phyloP scores from a whole-genome alignment of 2,797 vertebrate species.

The Phrynocephalus forsythii region DNA sequence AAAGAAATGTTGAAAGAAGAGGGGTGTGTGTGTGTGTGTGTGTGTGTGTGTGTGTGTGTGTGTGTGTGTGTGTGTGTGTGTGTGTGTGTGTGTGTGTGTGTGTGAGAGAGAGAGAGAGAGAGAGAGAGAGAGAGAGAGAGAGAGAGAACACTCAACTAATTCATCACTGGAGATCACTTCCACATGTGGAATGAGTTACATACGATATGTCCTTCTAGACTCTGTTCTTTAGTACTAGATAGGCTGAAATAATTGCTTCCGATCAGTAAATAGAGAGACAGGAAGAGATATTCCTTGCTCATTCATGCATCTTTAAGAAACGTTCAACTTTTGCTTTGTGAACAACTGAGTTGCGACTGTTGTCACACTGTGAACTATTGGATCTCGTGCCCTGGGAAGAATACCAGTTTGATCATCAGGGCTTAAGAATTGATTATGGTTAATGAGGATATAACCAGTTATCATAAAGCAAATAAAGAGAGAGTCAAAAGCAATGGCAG shows the following conservation, averaged over 20 bases:
- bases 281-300: neutral
- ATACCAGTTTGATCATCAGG: constrained; percentile 13
- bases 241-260: neutral
- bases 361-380: neutral
- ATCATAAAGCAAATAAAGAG: neutral
- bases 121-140: neutral
- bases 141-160: neutral
- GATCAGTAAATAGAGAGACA: neutral
- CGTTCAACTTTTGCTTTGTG: neutral
- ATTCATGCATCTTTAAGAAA: neutral
- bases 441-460: neutral
- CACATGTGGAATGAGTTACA: neutral
- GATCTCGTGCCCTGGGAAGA: neutral
- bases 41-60: too few species aligned
- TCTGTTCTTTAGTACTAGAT: neutral
- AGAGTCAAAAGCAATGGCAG: neutral
- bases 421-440: constrained; percentile 19
- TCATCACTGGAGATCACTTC: neutral
- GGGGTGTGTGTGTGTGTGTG: too few species aligned
- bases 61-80: neutral
- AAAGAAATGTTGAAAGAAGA: neutral
- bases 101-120: too few species aligned
- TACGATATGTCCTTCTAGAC: neutral
- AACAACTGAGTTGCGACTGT: constrained; percentile 3
- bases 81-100: too few species aligned